Evolutionary conservation across 2,797 vertebrate species (phyloP).

Genomic region (Acanthis flammea): DNA sequence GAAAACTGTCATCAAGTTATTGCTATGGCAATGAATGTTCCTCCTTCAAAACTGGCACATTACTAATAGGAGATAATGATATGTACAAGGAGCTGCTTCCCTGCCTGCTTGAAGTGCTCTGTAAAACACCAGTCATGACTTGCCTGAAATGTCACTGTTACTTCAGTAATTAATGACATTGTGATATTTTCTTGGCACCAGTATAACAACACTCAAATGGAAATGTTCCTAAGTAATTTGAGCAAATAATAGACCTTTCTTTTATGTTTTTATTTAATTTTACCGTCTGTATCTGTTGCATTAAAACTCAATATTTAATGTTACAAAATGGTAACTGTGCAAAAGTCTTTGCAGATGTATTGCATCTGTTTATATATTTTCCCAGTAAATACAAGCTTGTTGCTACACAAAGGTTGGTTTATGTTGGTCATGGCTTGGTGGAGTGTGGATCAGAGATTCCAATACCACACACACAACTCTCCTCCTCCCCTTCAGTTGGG

Average conservation of each 20-base stretch:
- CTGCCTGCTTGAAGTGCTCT: background rate
- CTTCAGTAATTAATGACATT: background rate
- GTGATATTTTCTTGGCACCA: background rate
- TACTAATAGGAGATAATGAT: conserved; percentile 31
- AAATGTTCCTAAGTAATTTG: background rate
- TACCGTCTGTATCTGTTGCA: background rate
- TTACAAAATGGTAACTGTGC: background rate
- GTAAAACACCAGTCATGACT: background rate
- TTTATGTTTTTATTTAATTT: background rate
- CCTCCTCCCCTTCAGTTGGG: background rate
- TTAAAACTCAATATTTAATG: background rate
- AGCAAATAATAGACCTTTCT: background rate
- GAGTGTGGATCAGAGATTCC: background rate
- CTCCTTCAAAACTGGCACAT: background rate
- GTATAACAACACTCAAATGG: background rate
- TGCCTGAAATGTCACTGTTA: background rate
- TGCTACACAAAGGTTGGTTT: background rate
- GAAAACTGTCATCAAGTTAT: background rate
- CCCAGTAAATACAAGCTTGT: background rate
- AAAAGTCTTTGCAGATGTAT: background rate
- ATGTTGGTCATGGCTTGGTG: background rate
- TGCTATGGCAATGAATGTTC: conserved; percentile 38
- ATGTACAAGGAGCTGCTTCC: background rate
- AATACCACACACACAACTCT: too few relatives aligned
- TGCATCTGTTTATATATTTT: background rate